phyloP scores from a whole-genome alignment of 2,113 vertebrate genomes.

The Dasyurus viverrinus region DNA sequence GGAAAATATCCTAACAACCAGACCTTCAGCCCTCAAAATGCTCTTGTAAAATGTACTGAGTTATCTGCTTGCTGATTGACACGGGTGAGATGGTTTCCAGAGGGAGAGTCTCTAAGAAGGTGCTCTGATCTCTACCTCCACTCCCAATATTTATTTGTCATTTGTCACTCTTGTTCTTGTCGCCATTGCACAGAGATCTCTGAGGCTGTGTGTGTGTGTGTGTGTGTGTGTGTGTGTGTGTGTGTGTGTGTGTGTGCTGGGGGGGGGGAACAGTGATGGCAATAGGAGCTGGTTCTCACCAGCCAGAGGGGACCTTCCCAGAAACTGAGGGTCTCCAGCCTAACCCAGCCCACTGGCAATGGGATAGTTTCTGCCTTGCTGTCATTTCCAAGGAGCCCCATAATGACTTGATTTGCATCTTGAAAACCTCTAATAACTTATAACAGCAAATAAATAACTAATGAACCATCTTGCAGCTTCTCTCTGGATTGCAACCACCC shows the following conservation, averaged over 20 bases:
- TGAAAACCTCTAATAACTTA: constrained; percentile 56
- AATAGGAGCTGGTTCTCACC: background rate
- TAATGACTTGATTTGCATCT: constrained; percentile 46
- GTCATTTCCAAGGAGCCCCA: constrained; percentile 26
- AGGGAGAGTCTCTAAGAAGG: background rate
- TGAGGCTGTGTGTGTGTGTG: background rate
- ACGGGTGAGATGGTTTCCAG: background rate
- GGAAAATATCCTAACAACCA: background rate
- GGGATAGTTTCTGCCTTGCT: constrained; percentile 13
- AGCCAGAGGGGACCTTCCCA: background rate
- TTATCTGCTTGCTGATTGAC: background rate
- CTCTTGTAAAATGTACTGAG: background rate
- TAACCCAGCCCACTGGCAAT: background rate
- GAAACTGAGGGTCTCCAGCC: background rate
- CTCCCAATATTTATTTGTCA: background rate
- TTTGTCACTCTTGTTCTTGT: background rate
- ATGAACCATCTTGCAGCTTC: background rate
- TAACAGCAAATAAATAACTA: background rate
- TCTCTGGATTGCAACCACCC: background rate
- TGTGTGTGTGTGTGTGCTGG: background rate
- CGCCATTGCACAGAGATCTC: too few species aligned
- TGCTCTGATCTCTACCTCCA: background rate
- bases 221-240: background rate
- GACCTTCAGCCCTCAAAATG: background rate
- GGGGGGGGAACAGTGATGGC: background rate